Evolutionary conservation across 2,113 vertebrate species (phyloP), one percentile per base, ranked within the genome.

Genomic region (Brachyhypopomus occidentalis): DNA sequence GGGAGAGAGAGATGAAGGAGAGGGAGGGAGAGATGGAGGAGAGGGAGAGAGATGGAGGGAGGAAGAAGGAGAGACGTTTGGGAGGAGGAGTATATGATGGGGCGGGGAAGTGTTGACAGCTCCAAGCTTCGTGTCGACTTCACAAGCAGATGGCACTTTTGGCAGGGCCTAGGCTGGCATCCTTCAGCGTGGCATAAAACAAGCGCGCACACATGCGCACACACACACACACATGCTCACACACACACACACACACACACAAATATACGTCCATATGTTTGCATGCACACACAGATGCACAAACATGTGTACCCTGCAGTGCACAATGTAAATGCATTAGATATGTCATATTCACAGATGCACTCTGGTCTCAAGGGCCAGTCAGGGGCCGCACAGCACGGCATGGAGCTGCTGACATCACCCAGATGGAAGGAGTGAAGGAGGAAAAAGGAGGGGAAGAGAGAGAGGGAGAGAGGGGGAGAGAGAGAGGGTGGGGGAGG

Each of bases 131-230:
- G 63, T 78, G 48, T 70, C 27, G 64, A 83, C 88, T 90, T 88
- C 90, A 88, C 88, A 89, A 88, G 84, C 92, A 93, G 92, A 92
- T 90, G 92, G 90, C 83, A 80, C 85, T 86, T 87, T 85, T 90
- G 88, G 90, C 88, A 86, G 85, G 55, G 3, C 89, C 87, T 52
- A 14, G 45, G 41, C 9, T 41, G 41, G 4, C 89, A 87, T 88
- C 88, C 59, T 83, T 87, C 84, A 88, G 85, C 11, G 72, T 88
- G 89, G 88, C 70, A 79, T 81, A 64, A 85, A 59, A 83, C 84
- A 84, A 41, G 41, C 41, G 5, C 88, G 86, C 90, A 89, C 85
- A 90, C 88, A 36, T 5, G 59, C 20, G 59, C 52, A 74, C 7
- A 59, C 52, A 36, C 27, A 36, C 17, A 59, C 23, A 58, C 48